phyloP scores from a whole-genome alignment of 2,888 invertebrate species.

The Caenorhabditis afra region DNA sequence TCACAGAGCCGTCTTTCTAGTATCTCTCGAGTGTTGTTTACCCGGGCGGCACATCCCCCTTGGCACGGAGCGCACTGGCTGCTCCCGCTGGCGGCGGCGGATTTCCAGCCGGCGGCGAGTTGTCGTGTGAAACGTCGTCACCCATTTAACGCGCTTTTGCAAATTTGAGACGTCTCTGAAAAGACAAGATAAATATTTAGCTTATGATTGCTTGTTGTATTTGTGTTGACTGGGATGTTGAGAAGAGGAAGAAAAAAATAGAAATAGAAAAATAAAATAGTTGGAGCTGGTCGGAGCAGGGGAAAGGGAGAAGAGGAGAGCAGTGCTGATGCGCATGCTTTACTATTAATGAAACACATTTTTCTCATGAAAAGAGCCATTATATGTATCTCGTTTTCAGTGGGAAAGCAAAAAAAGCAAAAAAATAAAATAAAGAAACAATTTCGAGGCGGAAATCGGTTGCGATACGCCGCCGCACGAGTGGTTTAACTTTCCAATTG shows the following conservation, averaged over 20 bases:
- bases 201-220: too few species aligned
- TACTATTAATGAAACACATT: too few species aligned
- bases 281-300: neutral
- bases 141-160: conserved; percentile 38
- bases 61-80: conserved; percentile 44
- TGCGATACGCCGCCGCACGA: neutral
- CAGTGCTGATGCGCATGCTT: too few species aligned
- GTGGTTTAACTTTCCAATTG: too few species aligned
- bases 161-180: conserved; percentile 55
- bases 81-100: conserved; percentile 25
- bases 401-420: too few species aligned
- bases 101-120: conserved; percentile 21
- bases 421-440: too few species aligned
- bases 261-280: conserved; percentile 18
- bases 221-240: too few species aligned
- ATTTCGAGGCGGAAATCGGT: too few species aligned
- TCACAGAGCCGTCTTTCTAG: too few species aligned
- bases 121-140: conserved; percentile 47
- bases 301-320: neutral
- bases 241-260: conserved; percentile 10
- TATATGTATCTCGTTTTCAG: too few species aligned
- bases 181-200: conserved; percentile 6
- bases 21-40: conserved; percentile 19
- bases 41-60: conserved; percentile 55
- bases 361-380: neutral